Conservation (phyloP, 30 jellyfish, hydroid and myxozoan species). For the Aurelia sp. region DNA sequence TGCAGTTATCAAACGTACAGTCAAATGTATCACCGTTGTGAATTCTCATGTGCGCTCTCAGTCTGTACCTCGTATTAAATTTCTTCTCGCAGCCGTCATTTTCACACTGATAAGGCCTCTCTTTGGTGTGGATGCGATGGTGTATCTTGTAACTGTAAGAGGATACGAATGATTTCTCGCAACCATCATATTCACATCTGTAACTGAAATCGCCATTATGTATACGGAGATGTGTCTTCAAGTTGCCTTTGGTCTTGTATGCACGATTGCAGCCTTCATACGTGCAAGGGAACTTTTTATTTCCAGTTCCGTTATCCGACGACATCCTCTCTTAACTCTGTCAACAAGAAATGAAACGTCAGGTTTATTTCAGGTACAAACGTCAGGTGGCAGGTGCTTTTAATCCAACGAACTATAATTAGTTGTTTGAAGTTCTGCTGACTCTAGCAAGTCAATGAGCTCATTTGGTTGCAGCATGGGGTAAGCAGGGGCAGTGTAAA, state of each 20-base stretch:
- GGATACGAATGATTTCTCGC: slow-evolving; percentile 90
- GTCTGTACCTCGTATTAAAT: slow-evolving; percentile 84
- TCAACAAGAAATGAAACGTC: too few relatives aligned
- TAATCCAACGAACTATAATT: too few relatives aligned
- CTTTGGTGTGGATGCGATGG: slow-evolving; percentile 91
- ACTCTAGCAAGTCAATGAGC: too few relatives aligned
- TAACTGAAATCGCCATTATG: slow-evolving; percentile 89
- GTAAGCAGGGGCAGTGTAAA: neutral
- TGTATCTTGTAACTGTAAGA: slow-evolving; percentile 91
- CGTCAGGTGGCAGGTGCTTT: too few relatives aligned
- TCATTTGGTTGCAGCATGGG: too few relatives aligned
- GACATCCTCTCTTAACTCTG: slow-evolving; percentile 20
- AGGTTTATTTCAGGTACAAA: too few relatives aligned
- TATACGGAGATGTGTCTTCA: slow-evolving; percentile 82
- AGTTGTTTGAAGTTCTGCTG: too few relatives aligned
- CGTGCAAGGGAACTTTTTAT: slow-evolving; percentile 83
- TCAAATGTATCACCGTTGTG: slow-evolving; percentile 89
- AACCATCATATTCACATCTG: slow-evolving; percentile 87
- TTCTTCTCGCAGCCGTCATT: slow-evolving; percentile 86
- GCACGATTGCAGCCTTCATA: slow-evolving; percentile 82
- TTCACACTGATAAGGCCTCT: slow-evolving; percentile 86
- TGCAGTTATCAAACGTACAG: slow-evolving; percentile 80
- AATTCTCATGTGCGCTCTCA: slow-evolving; percentile 86
- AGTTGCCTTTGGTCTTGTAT: slow-evolving; percentile 90
- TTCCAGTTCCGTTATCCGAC: slow-evolving; percentile 19